Conservation (phyloP, 2,888 invertebrate species). For the Eilema griseolum region DNA sequence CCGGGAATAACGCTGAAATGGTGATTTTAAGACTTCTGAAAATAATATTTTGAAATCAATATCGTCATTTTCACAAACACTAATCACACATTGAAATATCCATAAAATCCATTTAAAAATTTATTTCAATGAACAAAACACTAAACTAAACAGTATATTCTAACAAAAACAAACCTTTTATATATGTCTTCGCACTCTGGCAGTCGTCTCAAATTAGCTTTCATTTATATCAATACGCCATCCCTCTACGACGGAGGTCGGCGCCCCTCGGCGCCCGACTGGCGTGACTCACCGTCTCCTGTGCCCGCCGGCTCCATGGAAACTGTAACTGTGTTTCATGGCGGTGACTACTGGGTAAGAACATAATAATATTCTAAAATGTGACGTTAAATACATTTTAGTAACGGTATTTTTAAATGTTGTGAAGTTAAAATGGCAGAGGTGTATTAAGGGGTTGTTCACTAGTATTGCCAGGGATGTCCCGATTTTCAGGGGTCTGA, state of each 20-base stretch:
- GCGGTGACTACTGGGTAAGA: neutral
- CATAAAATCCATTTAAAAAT: neutral
- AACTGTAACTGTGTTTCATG: constrained; percentile 36
- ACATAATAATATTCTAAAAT: neutral
- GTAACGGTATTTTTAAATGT: no score
- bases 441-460: no score
- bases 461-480: no score
- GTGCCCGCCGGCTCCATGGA: constrained; percentile 35
- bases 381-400: no score
- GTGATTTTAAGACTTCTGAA: no score
- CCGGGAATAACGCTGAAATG: no score
- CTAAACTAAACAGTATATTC: neutral
- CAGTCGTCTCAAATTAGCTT: constrained; percentile 33
- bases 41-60: no score
- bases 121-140: no score
- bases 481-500: no score
- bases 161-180: constrained; percentile 5
- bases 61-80: no score
- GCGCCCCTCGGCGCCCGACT: constrained; percentile 56
- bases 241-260: constrained; percentile 30
- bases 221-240: constrained; percentile 36
- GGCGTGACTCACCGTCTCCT: constrained; percentile 65
- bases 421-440: no score
- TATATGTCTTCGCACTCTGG: constrained; percentile 6
- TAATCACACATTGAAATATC: no score